A percentile compares a stretch with the other conserved stretches of the same genome.
These are phyloP conservation scores for Gracilinanus agilis DNA, from an alignment of 2,113 vertebrate species.

Conservation along the genomic window DNA sequence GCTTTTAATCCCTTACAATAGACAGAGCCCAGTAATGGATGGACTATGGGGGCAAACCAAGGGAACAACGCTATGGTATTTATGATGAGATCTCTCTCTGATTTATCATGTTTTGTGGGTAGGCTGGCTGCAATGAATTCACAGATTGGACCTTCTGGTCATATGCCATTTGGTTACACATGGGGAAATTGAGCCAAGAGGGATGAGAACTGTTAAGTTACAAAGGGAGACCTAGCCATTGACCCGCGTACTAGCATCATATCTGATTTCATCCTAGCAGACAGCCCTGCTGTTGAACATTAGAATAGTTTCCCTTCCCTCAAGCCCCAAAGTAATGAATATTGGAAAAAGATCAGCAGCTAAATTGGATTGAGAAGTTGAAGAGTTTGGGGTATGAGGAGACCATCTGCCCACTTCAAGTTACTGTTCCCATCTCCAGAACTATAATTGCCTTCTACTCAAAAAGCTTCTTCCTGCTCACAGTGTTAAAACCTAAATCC, in stretches of 20 bases:
- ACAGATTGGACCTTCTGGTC: neutral
- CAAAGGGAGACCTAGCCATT: neutral
- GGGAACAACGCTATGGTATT: neutral
- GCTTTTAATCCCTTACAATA: neutral
- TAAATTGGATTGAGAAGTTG: neutral
- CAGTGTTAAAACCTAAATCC: neutral
- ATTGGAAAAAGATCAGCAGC: neutral
- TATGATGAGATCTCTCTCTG: neutral
- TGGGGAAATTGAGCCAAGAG: constrained; percentile 12
- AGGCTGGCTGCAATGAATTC: neutral
- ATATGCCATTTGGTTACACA: neutral
- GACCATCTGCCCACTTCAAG: neutral
- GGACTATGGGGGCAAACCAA: neutral
- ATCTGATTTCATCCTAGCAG: neutral
- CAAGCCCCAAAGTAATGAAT: neutral
- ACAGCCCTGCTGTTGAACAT: neutral
- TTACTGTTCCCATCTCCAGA: neutral
- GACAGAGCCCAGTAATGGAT: neutral
- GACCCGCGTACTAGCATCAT: neutral
- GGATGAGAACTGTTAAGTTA: constrained; percentile 21
- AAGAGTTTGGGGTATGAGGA: neutral
- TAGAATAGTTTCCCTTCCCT: neutral
- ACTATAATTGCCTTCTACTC: neutral
- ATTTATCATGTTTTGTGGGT: neutral
- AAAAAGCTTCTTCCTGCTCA: neutral